Evolutionary conservation across 2,888 invertebrate genomes (phyloP), one percentile per base, ranked within the genome.

Genomic region (Syritta pipiens): DNA sequence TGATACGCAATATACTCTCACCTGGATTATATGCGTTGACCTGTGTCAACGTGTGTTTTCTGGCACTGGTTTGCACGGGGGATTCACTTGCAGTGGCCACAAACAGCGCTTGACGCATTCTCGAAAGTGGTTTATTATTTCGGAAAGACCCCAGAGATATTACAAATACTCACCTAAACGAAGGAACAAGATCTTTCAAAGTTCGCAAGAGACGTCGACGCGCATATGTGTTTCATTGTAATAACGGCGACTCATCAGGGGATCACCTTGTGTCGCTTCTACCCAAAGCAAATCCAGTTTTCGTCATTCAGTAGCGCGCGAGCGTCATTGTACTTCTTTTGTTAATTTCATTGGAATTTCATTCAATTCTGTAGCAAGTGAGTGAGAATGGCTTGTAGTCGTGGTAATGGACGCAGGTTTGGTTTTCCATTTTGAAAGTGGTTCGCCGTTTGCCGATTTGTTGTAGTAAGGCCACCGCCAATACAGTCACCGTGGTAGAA

Each of bases 351-450:
- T 10, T 53, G 40, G 24, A 49, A 48, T 48, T 71, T 59, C 32
- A 71, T 59, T 76, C 44, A 65, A 24, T 65, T 37, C 57, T 40
- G 63, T 51, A 24, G 14, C 51, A 49, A 49, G 22, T 53, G 37
- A 51, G 49, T 65, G 51, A 59, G 65, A 65, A 65, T 57, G 42
- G 57, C 59, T 37, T 26, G 37, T 59, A 32, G 46, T 55, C 35
- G 28, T 57, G 57, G 63, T 76, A 63, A 62, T 65, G 53, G 51
- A 71, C 59, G 71, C 71, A 71, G 44, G 76, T 71, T 77, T n/a
- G n/a, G n/a, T n/a, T n/a, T n/a, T 77, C 53, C 37, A 77, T 77
- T 77, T 77, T 77, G 71, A 77, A 77, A 77, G 71, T 71, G 71
- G 76, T 77, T 77, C 59, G 42, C 62, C 51, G 60, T 30, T 75